Percentiles rank a stretch among this genome's conserved stretches.
Conservation (phyloP, 64 coral and sea anemone species). For the Porites lutea region DNA sequence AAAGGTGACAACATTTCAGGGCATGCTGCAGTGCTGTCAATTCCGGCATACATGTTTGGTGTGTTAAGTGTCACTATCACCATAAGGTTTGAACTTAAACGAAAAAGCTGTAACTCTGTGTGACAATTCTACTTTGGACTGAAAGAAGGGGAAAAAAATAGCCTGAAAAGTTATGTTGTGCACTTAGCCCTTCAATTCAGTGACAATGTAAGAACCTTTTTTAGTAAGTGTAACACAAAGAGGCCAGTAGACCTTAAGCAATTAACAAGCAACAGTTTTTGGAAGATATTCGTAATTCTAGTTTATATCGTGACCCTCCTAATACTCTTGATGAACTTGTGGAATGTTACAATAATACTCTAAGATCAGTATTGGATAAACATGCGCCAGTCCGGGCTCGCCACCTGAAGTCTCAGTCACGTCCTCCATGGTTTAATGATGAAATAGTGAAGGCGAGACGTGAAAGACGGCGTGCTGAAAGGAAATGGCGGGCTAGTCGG, state of each 20-base stretch:
- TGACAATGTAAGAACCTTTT: too few species aligned
- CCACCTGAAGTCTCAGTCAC: conserved; percentile 20
- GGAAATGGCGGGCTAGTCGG: conserved; percentile 25
- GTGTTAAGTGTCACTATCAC: too few species aligned
- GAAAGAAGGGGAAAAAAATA: too few species aligned
- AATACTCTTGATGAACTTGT: conserved; percentile 48
- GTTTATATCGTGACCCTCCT: conserved; percentile 31
- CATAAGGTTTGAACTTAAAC: too few species aligned
- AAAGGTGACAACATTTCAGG: too few species aligned
- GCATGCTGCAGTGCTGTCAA: too few species aligned
- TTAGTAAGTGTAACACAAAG: too few species aligned
- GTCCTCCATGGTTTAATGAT: conserved; percentile 47
- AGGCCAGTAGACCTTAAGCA: neutral
- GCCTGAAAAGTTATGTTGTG: too few species aligned
- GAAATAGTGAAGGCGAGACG: neutral
- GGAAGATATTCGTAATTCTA: conserved; percentile 48
- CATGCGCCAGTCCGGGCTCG: conserved; percentile 40
- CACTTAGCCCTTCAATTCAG: too few species aligned
- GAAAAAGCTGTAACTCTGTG: too few species aligned
- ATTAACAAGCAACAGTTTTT: conserved; percentile 52
- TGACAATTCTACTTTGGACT: too few species aligned
- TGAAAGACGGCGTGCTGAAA: neutral
- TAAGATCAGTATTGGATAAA: conserved; percentile 49
- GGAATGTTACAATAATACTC: conserved; percentile 44
- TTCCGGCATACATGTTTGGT: too few species aligned